Evolutionary conservation across 53 echinoderm and acorn worm species (phyloP), one percentile per base, ranked within the genome.

Genomic region (Arbacia lixula): DNA sequence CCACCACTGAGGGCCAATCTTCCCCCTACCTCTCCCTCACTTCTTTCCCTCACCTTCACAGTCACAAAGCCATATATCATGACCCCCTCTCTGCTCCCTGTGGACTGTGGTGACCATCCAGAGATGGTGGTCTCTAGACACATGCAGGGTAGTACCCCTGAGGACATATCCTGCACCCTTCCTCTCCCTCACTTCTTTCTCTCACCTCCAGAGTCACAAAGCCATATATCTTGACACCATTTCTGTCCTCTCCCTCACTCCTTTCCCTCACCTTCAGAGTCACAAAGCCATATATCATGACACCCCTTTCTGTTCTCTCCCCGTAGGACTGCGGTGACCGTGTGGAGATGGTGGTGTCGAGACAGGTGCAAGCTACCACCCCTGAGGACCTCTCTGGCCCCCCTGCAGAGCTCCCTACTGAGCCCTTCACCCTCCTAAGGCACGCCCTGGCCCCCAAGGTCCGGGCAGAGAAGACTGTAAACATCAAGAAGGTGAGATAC

Each of bases 361-460:
- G 89, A 17, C 89, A 84, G 26, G 88, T 83, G 16, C 83, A 71
- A 22, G 57, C 49, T 31, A 75, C 84, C 28, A 66, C 91, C 22
- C 91, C 83, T 28, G 91, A 91, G 38, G 58, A 87, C 72, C 84
- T 92, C 27, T 92, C 89, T 19, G 68, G 68, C 34, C 81, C 91
- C 51, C 85, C 90, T 33, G 85, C 82, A 32, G 95, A 95, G 66
- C 90, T 95, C 61, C 92, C 92, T 27, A 85, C 88, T 3, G 95
- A 95, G 66, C 90, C 95, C 14, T 92, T 91, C 87, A 87, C 87
- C 16, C 60, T 92, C 4, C 78, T 91, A 5, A 46, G 93, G 12
- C 89, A 90, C 34, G 71, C 91, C 3, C 74, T 88, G 0, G 95
- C 92, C 1, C 95, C 91, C 36, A 83, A 74, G 22, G 79, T 90